Percentiles rank a stretch among this genome's conserved stretches.
Conservation (phyloP, 2,888 invertebrate genomes). For the Eustalomyia histrio region DNA sequence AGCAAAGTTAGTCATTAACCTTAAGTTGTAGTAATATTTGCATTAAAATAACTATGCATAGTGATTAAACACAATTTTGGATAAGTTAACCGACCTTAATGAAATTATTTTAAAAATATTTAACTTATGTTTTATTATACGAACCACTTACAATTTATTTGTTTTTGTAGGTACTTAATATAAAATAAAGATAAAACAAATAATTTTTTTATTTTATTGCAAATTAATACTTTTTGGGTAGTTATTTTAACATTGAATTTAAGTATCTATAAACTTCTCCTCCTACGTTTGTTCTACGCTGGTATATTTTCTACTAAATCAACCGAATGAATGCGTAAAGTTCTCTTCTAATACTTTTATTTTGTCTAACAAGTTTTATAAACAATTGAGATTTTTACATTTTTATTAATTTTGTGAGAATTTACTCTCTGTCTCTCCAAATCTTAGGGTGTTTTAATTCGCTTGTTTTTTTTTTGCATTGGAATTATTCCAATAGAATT, state of each 20-base stretch:
- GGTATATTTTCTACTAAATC: constrained; percentile 34
- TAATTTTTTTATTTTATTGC: constrained; percentile 18
- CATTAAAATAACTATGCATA: no score
- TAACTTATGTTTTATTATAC: background rate
- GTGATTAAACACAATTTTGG: no score
- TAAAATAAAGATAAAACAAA: background rate
- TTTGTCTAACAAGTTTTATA: constrained; percentile 10
- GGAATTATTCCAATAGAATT: constrained; percentile 52
- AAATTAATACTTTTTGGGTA: constrained; percentile 9
- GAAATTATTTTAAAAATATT: background rate
- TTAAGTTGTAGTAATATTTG: no score
- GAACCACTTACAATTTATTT: background rate
- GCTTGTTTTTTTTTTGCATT: constrained; percentile 29
- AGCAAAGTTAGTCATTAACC: no score
- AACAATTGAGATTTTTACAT: constrained; percentile 25
- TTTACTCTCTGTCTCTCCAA: background rate
- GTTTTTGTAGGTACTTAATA: background rate
- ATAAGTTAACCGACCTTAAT: no score
- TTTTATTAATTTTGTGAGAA: constrained; percentile 16
- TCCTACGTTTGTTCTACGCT: no score
- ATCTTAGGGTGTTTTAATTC: constrained; percentile 19
- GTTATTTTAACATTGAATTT: constrained; percentile 35
- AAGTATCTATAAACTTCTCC: constrained; percentile 16
- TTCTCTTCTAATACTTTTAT: constrained; percentile 38
- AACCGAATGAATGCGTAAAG: constrained; percentile 36